Base-by-base conservation (phyloP, 2,888 invertebrate genomes). In the Andrena dorsata region DNA sequence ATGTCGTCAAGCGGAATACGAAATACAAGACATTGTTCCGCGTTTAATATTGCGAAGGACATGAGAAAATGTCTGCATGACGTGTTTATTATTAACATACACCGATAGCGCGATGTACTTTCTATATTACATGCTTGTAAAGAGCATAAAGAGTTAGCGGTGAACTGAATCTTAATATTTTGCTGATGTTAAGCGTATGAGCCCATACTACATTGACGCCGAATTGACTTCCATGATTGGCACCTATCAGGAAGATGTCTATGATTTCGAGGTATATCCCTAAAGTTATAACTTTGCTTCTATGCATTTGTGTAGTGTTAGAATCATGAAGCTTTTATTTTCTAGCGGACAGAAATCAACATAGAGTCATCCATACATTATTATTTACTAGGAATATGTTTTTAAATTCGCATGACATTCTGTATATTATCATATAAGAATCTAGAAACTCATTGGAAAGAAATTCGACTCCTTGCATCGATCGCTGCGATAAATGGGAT, bases 141-240 rank as follows among this genome's bases (percentile, higher is more conserved):
- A 2, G 60, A 61, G 10, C 26, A 23, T 58, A 47, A 49, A 41
- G 53, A 32, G 65, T 49, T 58, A 20, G 64, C 72, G 68, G 75
- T 76, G 78, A 85, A 73, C 28, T 74, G 74, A 85, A 72, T 83
- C 83, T 87, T 89, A 87, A 90, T 90, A 84, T 91, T 86, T 89
- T 90, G 89, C 85, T 85, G 82, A 89, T 91, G 95, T 95, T 95
- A 95, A 97, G 97, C 95, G 96, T 95, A 96, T 96, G 96, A 96
- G 96, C 95, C 96, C 96, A 94, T 96, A 97, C 95, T 97, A 96
- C 95, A 96, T 97, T 96, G 97, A 97, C 94, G 97, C 97, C 92
- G 97, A 97, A 95, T 96, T 97, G 95, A 96, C 96, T 94, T 96
- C 96, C 94, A 96, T 97, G 96, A 95, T 96, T 94, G 95, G 95